phyloP scores from a whole-genome alignment of 2,888 invertebrate species.

The Notocelia uddmanniana region DNA sequence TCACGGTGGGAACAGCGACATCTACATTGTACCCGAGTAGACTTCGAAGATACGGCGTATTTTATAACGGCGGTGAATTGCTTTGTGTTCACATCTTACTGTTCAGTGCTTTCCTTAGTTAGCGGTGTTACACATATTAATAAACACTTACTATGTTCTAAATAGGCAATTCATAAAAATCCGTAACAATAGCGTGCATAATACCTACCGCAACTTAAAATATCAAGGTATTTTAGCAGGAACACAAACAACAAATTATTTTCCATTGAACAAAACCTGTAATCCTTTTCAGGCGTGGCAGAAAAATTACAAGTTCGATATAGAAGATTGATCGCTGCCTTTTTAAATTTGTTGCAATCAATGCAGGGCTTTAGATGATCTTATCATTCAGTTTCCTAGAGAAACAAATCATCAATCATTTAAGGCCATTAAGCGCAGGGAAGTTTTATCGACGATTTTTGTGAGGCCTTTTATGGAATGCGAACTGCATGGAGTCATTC shows the following conservation, averaged over 20 bases:
- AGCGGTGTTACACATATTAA: no score
- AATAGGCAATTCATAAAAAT: neutral
- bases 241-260: neutral
- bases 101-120: no score
- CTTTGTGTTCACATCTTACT: no score
- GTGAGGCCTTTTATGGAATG: slow-evolving; percentile 4
- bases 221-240: neutral
- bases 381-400: slow-evolving; percentile 43
- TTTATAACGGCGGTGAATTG: no score
- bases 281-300: slow-evolving; percentile 8
- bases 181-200: no score
- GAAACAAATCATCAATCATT: slow-evolving; percentile 40
- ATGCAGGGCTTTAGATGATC: slow-evolving; percentile 33
- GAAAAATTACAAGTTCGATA: slow-evolving; percentile 15
- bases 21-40: no score
- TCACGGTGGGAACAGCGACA: no score
- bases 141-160: no score
- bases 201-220: no score
- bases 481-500: neutral
- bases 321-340: slow-evolving; percentile 31
- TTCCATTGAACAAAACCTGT: neutral
- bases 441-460: slow-evolving; percentile 37
- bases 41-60: no score
- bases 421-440: slow-evolving; percentile 34
- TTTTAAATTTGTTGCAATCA: slow-evolving; percentile 41